Evolutionary conservation across 2,888 invertebrate genomes (phyloP).

Genomic region (Xylophagus ater): DNA sequence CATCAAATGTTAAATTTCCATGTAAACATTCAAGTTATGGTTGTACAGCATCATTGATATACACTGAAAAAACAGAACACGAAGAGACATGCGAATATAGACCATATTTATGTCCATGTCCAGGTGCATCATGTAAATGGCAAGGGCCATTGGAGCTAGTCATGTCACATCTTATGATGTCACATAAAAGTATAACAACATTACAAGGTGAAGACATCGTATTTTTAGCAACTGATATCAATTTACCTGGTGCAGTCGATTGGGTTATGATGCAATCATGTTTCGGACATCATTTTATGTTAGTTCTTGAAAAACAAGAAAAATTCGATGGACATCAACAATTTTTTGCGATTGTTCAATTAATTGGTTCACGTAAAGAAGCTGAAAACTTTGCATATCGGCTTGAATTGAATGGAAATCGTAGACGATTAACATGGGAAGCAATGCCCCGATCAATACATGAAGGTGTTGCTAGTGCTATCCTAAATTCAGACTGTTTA

Average conservation of each 20-base stretch:
- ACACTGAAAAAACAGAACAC: conserved; percentile 97
- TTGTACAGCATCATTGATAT: conserved; percentile 80
- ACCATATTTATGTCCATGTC: conserved; percentile 97
- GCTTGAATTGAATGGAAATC: conserved; percentile 90
- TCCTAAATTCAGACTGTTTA: conserved; percentile 94
- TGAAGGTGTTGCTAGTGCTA: conserved; percentile 96
- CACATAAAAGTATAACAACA: conserved; percentile 96
- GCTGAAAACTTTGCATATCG: conserved; percentile 98
- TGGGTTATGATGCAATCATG: conserved; percentile 99
- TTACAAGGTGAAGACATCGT: conserved; percentile 99
- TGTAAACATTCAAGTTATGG: conserved; percentile 97
- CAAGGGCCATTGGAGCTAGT: conserved; percentile 96
- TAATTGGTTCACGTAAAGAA: conserved; percentile 97
- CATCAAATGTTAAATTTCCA: conserved; percentile 95
- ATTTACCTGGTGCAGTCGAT: conserved; percentile 96
- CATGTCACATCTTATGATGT: conserved; percentile 95
- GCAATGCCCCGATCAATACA: conserved; percentile 98
- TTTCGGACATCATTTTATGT: conserved; percentile 98
- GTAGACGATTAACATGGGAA: conserved; percentile 95
- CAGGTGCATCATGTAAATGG: conserved; percentile 99
- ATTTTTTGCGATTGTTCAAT: conserved; percentile 96
- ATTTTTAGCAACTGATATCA: conserved; percentile 98
- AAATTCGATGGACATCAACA: conserved; percentile 95
- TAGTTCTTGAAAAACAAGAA: conserved; percentile 96
- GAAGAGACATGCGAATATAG: conserved; percentile 97